Evolutionary conservation across 2,888 invertebrate species (phyloP), one percentile per base, ranked within the genome.

Genomic region (Sepiola atlantica): DNA sequence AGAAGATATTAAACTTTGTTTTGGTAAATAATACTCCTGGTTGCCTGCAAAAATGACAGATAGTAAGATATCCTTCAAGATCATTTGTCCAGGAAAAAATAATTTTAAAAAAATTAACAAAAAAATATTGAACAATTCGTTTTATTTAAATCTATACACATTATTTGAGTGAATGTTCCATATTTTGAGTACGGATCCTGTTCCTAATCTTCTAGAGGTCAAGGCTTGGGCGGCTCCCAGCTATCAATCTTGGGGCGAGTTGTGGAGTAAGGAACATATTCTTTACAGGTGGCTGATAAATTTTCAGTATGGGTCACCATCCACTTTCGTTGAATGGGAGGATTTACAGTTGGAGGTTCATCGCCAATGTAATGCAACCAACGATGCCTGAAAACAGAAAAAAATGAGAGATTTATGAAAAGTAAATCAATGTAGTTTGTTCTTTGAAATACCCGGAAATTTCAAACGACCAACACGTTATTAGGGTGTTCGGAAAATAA

Each of bases 291-390:
- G 12, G 99, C 99, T 0, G 98, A 98, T 57, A 98, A 96, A 97
- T 99, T 99, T 97, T 98, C 98, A 0, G 98, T 98, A 97, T 98
- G 98, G 93, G 98, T 98, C 0, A 97, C 95, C 98, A 99, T 98
- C 99, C 99, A 99, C 95, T 98, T 98, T 97, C 99, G 98, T 94
- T 98, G 98, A 0, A 95, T 98, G 97, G 97, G 98, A 97, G 92
- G 98, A 98, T 97, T 95, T 57, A 95, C 96, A n/a, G 98, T 97
- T 3, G 98, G 98, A 1, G 98, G 97, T 32, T 98, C 97, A 97
- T 98, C 98, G 0, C 98, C 98, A 97, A 99, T 99, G 97, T 99
- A 99, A 97, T 99, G 99, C 97, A 99, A 98, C 99, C 99, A 99
- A 32, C 99, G 99, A 96, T 98, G 98, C 98, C 98, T 98, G 95